Conservation (phyloP, 2,797 vertebrate genomes). For the Enteromius treurensis region DNA sequence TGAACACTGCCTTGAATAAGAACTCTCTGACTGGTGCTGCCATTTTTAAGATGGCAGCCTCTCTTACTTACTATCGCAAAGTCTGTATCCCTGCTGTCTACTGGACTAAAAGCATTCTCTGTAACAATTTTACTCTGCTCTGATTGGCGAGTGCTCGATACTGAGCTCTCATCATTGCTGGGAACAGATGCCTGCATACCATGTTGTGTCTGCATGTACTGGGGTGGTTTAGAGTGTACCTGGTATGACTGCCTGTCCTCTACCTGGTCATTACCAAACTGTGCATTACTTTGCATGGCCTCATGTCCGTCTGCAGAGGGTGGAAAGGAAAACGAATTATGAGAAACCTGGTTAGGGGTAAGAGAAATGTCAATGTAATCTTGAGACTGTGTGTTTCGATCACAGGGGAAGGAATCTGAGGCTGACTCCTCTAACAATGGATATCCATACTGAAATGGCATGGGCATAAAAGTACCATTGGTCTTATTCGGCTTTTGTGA, state of each 20-base stretch:
- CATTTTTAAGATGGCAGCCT: slow-evolving; percentile 79
- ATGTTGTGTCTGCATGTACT: slow-evolving; percentile 76
- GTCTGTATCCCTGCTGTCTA: slow-evolving; percentile 77
- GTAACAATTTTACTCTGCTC: slow-evolving; percentile 79
- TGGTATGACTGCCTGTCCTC: slow-evolving; percentile 78
- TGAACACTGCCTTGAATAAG: slow-evolving; percentile 82
- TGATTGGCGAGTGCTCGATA: slow-evolving; percentile 78
- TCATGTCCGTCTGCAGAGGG: slow-evolving; percentile 80
- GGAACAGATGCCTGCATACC: slow-evolving; percentile 73
- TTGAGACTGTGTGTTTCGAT: slow-evolving; percentile 74
- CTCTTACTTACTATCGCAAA: slow-evolving; percentile 78
- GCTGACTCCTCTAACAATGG: slow-evolving; percentile 79
- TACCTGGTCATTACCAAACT: slow-evolving; percentile 75
- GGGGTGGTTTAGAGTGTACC: slow-evolving; percentile 69
- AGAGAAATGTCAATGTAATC: slow-evolving; percentile 78
- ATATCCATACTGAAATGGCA: slow-evolving; percentile 85
- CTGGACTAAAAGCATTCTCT: slow-evolving; percentile 83
- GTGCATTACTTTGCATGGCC: slow-evolving; percentile 69
- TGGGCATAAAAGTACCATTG: slow-evolving; percentile 68
- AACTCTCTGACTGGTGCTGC: slow-evolving; percentile 78
- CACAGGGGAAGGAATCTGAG: slow-evolving; percentile 78
- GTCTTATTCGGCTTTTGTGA: slow-evolving; percentile 82
- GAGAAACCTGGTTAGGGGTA: slow-evolving; percentile 73
- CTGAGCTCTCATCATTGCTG: slow-evolving; percentile 79
- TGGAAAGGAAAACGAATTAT: slow-evolving; percentile 81